Percentiles rank a stretch among this genome's conserved stretches.
Conservation (phyloP, 2,888 invertebrate genomes). For the Drosophila leonis region DNA sequence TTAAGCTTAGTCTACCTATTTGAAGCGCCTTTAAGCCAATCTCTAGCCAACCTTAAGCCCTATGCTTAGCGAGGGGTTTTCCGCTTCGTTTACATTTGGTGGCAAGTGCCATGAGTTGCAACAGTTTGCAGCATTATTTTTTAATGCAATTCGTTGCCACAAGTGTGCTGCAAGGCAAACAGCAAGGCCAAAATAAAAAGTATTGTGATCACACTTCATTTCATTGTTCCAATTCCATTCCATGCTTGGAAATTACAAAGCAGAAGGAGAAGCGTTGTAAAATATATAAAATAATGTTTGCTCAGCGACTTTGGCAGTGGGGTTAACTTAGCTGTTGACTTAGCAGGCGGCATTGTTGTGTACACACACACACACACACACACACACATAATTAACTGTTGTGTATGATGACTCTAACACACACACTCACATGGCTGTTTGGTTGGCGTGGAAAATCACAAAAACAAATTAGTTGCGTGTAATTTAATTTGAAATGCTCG, state of each 20-base stretch:
- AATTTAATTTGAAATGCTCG: slow-evolving; percentile 75
- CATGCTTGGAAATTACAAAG: slow-evolving; percentile 15
- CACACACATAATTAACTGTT: slow-evolving; percentile 11
- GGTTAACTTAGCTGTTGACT: slow-evolving; percentile 52
- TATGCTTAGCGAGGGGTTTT: background rate
- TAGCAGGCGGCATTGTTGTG: slow-evolving; percentile 43
- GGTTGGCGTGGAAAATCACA: slow-evolving; percentile 62
- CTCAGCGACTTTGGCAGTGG: slow-evolving; percentile 44
- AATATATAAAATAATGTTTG: slow-evolving; percentile 45
- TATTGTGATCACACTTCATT: slow-evolving; percentile 18
- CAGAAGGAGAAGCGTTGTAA: slow-evolving; percentile 40
- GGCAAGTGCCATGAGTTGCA: slow-evolving; percentile 23
- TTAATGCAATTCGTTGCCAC: slow-evolving; percentile 36
- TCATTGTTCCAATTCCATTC: background rate
- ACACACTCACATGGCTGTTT: slow-evolving; percentile 24
- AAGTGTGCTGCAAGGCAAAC: slow-evolving; percentile 22
- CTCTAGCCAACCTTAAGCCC: background rate
- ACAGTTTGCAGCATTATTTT: slow-evolving; percentile 15
- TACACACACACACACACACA: slow-evolving; percentile 25
- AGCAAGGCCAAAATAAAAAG: slow-evolving; percentile 2
- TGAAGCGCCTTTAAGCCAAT: no score
- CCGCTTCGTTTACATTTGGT: background rate
- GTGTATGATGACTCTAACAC: slow-evolving; percentile 12
- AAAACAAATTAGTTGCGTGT: slow-evolving; percentile 79
- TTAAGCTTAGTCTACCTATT: background rate